Conservation (phyloP, 2,888 invertebrate species). For the Neuroscelio doddi region DNA sequence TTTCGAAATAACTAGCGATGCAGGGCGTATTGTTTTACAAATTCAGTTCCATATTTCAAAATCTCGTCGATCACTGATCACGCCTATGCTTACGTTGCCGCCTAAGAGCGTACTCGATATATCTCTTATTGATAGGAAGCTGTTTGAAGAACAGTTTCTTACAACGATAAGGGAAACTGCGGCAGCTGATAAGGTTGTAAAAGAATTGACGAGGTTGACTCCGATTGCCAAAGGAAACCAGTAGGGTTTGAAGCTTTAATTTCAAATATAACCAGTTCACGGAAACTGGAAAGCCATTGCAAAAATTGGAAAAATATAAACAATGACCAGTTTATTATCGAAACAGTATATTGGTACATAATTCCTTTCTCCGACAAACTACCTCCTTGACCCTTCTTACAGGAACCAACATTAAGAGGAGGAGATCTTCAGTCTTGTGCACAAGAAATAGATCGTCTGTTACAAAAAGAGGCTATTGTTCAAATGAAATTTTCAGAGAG, state of each 20-base stretch:
- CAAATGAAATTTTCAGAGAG: background rate
- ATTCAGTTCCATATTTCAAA: slow-evolving; percentile 27
- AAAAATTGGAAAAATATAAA: slow-evolving; percentile 10
- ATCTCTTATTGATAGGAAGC: slow-evolving; percentile 20
- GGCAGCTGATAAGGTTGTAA: slow-evolving; percentile 25
- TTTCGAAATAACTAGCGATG: slow-evolving; percentile 29
- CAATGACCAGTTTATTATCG: background rate
- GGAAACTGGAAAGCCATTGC: slow-evolving; percentile 5
- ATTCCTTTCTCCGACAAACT: slow-evolving; percentile 17
- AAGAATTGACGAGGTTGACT: slow-evolving; percentile 7
- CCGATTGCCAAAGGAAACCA: background rate
- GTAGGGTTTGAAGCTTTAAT: background rate
- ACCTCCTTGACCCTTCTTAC: background rate
- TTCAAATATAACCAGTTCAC: background rate
- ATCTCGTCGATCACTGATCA: slow-evolving; percentile 14
- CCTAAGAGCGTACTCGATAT: too few species aligned
- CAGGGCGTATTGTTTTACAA: slow-evolving; percentile 1
- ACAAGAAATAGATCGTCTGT: slow-evolving; percentile 1
- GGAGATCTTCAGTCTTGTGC: background rate
- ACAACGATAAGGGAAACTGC: slow-evolving; percentile 18
- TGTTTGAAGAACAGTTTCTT: slow-evolving; percentile 30
- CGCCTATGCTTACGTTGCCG: too few species aligned
- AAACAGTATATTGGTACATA: slow-evolving; percentile 18
- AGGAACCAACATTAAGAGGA: slow-evolving; percentile 4
- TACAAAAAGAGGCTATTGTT: slow-evolving; percentile 4